Base-by-base conservation (phyloP, 2,113 vertebrate species). In the Eretmochelys imbricata region DNA sequence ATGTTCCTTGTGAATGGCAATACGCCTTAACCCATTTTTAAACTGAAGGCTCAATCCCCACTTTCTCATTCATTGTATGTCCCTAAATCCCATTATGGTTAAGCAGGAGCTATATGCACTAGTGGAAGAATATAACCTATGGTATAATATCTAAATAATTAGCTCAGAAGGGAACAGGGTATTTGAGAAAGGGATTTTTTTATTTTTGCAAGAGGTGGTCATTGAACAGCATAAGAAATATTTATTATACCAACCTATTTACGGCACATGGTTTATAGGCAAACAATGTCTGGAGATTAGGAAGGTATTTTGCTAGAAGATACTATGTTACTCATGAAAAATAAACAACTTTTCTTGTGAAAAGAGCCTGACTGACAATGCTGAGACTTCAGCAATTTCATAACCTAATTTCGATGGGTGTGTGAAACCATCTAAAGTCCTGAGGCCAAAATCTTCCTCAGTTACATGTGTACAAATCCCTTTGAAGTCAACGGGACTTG, bases 401-500 rank as follows among this genome's bases (percentile, higher is more conserved):
- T 90, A 0, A 90, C 62, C 29, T 92, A 51, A 49, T 84, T 95
- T 88, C 79, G 48, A 93, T 25, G n/a, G 14, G 13, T 65, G 4
- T 82, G 31, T 86, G 72, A 90, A 90, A 89, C 1, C 2, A 76
- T n/a, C 57, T 82, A 38, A 87, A 91, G 5, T 82, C 48, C 49
- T 72, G 82, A 75, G 27, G 76, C 87, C 69, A 95, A 72, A 5
- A 78, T 51, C 46, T 93, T 84, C 31, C 85, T 91, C 65, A 10
- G 42, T 80, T 80, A 59, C 8, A 3, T 6, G 4, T 50, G 11
- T 83, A 29, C 94, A 78, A 49, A 10, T 83, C 14, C 8, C 29
- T 96, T 96, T 93, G 65, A 93, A 90, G 46, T 93, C 90, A 89
- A 42, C 55, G 19, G 35, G 8, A 59, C 46, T 89, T 38, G 20